Conservation (phyloP, 2,113 vertebrate species). For the Anthoscopus minutus region DNA sequence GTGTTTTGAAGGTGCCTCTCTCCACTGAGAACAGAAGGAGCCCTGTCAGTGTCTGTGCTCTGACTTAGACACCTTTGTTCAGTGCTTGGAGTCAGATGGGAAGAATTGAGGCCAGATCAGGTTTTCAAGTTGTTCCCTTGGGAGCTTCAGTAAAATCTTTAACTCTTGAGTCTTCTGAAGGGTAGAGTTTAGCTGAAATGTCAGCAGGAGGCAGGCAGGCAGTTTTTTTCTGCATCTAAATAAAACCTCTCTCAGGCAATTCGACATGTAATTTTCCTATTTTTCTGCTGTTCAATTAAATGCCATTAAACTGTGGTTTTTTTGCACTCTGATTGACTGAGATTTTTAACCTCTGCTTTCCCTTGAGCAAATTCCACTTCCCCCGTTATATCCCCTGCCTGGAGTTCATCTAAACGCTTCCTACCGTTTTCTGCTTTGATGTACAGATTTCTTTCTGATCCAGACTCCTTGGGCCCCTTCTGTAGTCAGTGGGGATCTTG, state of each 20-base stretch:
- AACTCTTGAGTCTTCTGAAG: conserved; percentile 9
- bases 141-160: not conserved
- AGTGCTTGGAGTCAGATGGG: not conserved
- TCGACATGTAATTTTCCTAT: not conserved
- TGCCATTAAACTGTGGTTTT: not conserved
- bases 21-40: not conserved
- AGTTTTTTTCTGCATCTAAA: not conserved
- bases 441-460: not conserved
- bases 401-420: not conserved
- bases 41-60: not conserved
- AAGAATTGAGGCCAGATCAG: conserved; percentile 29
- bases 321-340: not conserved
- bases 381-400: not conserved
- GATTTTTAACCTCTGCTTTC: not conserved
- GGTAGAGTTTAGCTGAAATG: not conserved
- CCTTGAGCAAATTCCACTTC: not conserved
- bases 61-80: not conserved
- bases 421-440: not conserved
- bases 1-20: not conserved
- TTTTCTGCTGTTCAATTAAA: not conserved
- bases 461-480: not conserved
- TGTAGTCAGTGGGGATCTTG: not conserved
- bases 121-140: not conserved
- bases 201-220: not conserved
- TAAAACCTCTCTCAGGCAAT: not conserved